phyloP scores from a whole-genome alignment of 2,797 vertebrate species.

The Thripadectes ignobilis region DNA sequence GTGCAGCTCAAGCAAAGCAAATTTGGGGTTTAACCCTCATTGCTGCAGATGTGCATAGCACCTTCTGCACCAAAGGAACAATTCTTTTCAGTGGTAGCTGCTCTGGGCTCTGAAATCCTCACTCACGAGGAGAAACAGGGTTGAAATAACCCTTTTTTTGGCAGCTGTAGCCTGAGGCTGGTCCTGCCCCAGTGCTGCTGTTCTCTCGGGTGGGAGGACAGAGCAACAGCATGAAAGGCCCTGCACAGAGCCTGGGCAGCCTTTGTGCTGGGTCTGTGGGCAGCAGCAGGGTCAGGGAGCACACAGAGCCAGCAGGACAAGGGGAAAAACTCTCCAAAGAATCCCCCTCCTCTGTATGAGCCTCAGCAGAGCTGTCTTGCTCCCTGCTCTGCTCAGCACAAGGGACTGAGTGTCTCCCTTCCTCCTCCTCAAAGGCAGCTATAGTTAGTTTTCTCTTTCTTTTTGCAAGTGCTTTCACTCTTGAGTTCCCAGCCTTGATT shows the following conservation, averaged over 20 bases:
- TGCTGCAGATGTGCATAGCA: accelerated
- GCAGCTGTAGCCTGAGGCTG: background rate
- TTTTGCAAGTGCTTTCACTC: background rate
- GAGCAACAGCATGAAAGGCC: background rate
- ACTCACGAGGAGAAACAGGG: background rate
- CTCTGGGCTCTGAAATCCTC: background rate
- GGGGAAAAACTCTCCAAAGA: background rate
- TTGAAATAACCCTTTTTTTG: background rate
- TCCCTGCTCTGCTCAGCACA: constrained; percentile 50
- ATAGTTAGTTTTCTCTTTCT: constrained; percentile 30
- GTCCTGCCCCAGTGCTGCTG: background rate
- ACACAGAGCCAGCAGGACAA: background rate
- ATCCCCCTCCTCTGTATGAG: background rate
- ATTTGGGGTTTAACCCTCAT: background rate
- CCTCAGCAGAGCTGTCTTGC: constrained; percentile 11
- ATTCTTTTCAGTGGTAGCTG: background rate
- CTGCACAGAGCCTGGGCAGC: background rate
- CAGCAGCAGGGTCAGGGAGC: background rate
- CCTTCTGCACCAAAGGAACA: accelerated
- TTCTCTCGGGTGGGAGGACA: background rate
- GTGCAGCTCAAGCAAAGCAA: background rate
- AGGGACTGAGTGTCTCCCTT: constrained; percentile 71
- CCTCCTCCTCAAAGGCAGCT: constrained; percentile 42
- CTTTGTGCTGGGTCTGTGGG: background rate
- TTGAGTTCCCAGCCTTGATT: background rate